Conservation (phyloP, 2,888 invertebrate genomes). For the Gastracanthus pulcherrimus region DNA sequence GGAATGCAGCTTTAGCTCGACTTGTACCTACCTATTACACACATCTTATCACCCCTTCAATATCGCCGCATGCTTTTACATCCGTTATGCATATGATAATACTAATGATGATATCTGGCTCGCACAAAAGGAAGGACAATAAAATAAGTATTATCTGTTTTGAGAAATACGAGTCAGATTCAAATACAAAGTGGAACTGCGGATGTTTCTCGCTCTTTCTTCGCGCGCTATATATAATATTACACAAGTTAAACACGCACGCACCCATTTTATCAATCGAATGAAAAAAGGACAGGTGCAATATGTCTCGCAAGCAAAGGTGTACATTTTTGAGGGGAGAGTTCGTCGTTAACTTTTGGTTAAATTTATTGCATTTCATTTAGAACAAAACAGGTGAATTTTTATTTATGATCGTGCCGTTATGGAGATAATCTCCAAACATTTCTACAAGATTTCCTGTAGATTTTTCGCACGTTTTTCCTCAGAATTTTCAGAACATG, state of each 20-base stretch:
- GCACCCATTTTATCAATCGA: not conserved
- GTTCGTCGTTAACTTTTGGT: too few species aligned
- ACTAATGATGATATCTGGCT: not conserved
- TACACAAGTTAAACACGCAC: constrained; percentile 20
- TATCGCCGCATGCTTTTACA: not conserved
- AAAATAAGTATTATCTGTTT: not conserved
- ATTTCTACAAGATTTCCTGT: too few species aligned
- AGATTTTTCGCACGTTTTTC: too few species aligned
- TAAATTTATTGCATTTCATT: too few species aligned
- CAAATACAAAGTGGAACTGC: not conserved
- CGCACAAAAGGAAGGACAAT: not conserved
- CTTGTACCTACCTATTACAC: not conserved
- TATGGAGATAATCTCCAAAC: too few species aligned
- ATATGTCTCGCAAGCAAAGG: too few species aligned
- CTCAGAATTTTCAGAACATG: too few species aligned
- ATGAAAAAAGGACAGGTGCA: not conserved
- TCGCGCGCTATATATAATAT: constrained; percentile 13
- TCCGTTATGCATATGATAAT: not conserved
- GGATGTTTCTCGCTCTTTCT: constrained; percentile 12
- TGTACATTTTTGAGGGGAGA: too few species aligned
- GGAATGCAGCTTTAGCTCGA: not conserved
- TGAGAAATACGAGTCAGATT: too few species aligned
- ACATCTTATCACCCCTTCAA: not conserved
- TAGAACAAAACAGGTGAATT: too few species aligned
- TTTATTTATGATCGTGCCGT: too few species aligned